Evolutionary conservation across 2,888 invertebrate species (phyloP).

Genomic region (Plusia festucae): DNA sequence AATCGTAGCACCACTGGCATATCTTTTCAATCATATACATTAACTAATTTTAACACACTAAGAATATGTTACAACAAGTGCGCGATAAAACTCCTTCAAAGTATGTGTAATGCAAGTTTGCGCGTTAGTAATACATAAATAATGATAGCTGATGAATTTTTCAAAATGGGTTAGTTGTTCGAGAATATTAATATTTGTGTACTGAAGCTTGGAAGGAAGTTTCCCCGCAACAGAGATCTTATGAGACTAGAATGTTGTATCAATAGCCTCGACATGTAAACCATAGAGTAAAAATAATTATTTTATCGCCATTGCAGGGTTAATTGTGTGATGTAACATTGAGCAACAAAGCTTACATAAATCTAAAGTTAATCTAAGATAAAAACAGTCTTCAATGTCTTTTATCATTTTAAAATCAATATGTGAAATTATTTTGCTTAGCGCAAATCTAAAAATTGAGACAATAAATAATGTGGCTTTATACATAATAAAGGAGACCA

Average conservation of each 20-base stretch:
- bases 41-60: constrained; percentile 41
- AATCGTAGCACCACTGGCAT: constrained; percentile 63
- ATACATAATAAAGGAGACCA: constrained; percentile 32
- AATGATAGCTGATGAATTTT: constrained; percentile 67
- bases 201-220: constrained; percentile 48
- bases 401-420: constrained; percentile 66
- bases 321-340: constrained; percentile 64
- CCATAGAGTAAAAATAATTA: constrained; percentile 43
- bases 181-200: constrained; percentile 48
- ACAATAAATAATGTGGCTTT: constrained; percentile 54
- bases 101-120: constrained; percentile 57
- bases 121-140: constrained; percentile 66
- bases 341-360: constrained; percentile 66
- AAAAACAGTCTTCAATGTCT: constrained; percentile 83
- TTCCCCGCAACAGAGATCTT: constrained; percentile 74
- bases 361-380: constrained; percentile 61
- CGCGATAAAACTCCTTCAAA: constrained; percentile 38
- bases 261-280: constrained; percentile 67
- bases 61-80: constrained; percentile 27
- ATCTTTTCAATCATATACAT: constrained; percentile 48
- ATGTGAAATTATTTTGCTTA: constrained; percentile 50
- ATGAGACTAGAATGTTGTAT: constrained; percentile 70
- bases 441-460: constrained; percentile 55
- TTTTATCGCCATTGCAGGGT: constrained; percentile 69
- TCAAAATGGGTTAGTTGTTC: constrained; percentile 48